A percentile compares a stretch with the other conserved stretches of the same genome.
phyloP scores from a whole-genome alignment of 2,888 invertebrate species.

The Trachelus iudaicus region DNA sequence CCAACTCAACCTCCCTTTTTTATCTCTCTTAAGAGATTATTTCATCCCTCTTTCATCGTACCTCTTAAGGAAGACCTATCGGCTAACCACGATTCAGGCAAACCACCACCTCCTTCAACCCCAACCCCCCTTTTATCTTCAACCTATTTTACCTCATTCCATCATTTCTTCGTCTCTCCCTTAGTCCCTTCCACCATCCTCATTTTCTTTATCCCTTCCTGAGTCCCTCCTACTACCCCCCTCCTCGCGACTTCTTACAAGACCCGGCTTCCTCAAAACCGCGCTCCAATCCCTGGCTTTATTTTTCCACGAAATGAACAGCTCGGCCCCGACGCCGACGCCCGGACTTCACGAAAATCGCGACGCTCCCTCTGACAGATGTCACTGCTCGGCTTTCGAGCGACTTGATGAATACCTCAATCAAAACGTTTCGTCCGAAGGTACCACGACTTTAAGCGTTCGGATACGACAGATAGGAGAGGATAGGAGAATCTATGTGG shows the following conservation, averaged over 20 bases:
- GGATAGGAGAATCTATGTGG: not conserved
- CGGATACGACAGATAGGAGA: too few relatives aligned
- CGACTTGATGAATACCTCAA: conserved; percentile 27
- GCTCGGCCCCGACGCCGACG: not conserved
- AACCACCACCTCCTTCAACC: not conserved
- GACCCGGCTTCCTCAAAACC: not conserved
- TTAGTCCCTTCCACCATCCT: too few relatives aligned
- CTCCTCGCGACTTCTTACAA: not conserved
- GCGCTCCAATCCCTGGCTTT: conserved; percentile 30
- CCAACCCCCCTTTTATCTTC: not conserved
- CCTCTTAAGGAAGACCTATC: not conserved
- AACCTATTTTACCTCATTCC: not conserved
- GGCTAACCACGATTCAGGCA: not conserved
- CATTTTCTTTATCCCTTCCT: too few relatives aligned
- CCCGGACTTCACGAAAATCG: not conserved
- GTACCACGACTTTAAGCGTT: not conserved
- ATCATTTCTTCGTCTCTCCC: not conserved
- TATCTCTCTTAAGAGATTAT: not conserved
- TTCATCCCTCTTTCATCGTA: not conserved
- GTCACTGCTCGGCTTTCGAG: conserved; percentile 22
- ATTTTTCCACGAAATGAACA: conserved; percentile 27
- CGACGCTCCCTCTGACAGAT: conserved; percentile 25
- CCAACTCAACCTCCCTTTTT: not conserved
- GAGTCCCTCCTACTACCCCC: too few relatives aligned
- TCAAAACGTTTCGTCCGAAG: conserved; percentile 20